These are phyloP conservation scores for Acyrthosiphon pisum DNA, from an alignment of 1,140 invertebrate genomes.

Conservation along the genomic window DNA sequence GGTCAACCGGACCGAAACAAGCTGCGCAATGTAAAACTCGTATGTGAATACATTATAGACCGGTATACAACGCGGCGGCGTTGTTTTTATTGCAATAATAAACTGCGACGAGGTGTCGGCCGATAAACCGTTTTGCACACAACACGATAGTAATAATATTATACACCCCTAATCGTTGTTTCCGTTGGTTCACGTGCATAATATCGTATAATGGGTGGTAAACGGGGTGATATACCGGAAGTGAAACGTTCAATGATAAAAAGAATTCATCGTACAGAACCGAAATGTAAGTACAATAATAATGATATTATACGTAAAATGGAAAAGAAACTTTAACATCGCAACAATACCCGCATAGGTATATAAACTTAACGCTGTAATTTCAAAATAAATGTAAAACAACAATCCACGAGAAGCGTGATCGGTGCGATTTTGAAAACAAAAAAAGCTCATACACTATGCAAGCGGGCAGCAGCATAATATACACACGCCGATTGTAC, in stretches of 20 bases:
- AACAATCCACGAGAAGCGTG: background rate
- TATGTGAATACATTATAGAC: background rate
- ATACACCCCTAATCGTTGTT: background rate
- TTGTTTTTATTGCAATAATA: background rate
- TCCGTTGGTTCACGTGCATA: background rate
- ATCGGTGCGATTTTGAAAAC: background rate
- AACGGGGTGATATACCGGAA: background rate
- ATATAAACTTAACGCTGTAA: background rate
- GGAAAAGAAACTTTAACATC: background rate
- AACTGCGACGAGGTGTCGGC: background rate
- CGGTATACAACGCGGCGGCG: background rate
- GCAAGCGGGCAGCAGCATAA: background rate
- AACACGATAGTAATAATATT: background rate
- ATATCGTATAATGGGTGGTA: background rate
- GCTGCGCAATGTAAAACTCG: background rate
- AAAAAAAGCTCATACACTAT: background rate
- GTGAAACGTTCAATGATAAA: background rate
- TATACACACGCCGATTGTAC: too few relatives aligned
- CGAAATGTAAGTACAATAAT: background rate
- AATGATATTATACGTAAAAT: background rate
- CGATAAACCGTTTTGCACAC: conserved; percentile 4
- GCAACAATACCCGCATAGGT: background rate
- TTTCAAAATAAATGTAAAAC: background rate
- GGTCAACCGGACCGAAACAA: background rate
- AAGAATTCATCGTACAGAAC: background rate